A percentile compares a stretch with the other conserved stretches of the same genome.
phyloP scores from a whole-genome alignment of 2,797 vertebrate genomes.

The Triplophysa yarkandensis region DNA sequence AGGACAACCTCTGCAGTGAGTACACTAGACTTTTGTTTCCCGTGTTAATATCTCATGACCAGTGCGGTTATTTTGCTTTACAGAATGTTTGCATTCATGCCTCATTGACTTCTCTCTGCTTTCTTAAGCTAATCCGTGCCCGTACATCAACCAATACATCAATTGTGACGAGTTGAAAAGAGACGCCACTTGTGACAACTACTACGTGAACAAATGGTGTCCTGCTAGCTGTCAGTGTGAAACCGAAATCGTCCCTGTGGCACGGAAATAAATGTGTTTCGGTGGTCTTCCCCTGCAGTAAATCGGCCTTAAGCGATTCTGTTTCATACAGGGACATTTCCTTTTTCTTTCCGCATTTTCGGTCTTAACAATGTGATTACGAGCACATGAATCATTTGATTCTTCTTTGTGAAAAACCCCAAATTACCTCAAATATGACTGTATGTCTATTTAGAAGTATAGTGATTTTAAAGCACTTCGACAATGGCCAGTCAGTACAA shows the following conservation, averaged over 20 bases:
- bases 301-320: neutral
- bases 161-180: constrained; percentile 64
- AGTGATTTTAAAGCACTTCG: constrained; percentile 7
- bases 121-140: constrained; percentile 73
- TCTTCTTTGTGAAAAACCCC: constrained; percentile 2
- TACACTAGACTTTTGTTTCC: constrained; percentile 3
- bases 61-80: neutral
- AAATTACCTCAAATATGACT: constrained; percentile 18
- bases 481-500: constrained; percentile 20
- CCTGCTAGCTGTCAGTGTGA: constrained; percentile 67
- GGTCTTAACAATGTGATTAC: neutral
- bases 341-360: neutral
- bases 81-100: neutral
- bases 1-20: constrained; percentile 75
- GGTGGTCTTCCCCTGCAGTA: neutral
- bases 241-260: constrained; percentile 65
- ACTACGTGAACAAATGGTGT: constrained; percentile 47
- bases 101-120: neutral
- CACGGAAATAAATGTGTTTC: constrained; percentile 39
- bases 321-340: constrained; percentile 16
- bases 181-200: constrained; percentile 36
- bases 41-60: neutral
- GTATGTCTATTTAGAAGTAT: neutral
- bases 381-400: neutral
- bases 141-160: constrained; percentile 60